Evolutionary conservation across 2,113 vertebrate species (phyloP), one percentile per base, ranked within the genome.

Genomic region (Clarias batrachus): DNA sequence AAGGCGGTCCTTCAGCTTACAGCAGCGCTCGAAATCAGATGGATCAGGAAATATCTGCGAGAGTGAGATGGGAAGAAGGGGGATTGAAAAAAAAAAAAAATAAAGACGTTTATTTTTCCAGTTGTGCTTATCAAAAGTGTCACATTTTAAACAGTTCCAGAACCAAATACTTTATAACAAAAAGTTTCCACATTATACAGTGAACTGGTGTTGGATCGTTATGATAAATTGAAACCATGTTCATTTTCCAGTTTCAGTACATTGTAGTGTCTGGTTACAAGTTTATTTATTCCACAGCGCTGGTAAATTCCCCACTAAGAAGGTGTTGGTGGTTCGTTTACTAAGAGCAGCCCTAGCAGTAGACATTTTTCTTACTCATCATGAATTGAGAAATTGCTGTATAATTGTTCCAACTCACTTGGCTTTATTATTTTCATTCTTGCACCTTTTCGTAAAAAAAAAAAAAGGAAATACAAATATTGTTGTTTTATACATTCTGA

Each of bases 31-130:
- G 0, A 97, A 98, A 91, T 99, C 98, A 0, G 97, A 97, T 0
- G 98, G 97, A 89, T 99, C 98, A 0, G 98, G 98, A 87, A 99
- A 99, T 92, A 99, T 99, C 98, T 99, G 92, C 23, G 27, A 81
- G 68, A 87, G 17, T 21, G 17, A 70, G 52, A 37, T 9, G 48
- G 17, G n/a, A 3, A 66, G 8, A 33, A 17, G 68, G 27, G 30
- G 30, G 9, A 33, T 19, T 4, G 17, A 52, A 60, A n/a, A 37
- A 21, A 4, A 33, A 33, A 33, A 52, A 60, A n/a, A 37, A 21
- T 4, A 33, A 33, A 33, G 30, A 33, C 41, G 8, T 56, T 63
- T 62, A 30, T 82, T 52, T 82, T 6, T 59, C 27, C 8, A 54
- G 0, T 19, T 57, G n/a, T 30, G 54, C 16, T 78, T 57, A 57